A percentile compares a stretch with the other conserved stretches of the same genome.
These are phyloP conservation scores for Phrynocephalus versicolor DNA, from an alignment of 2,113 vertebrate genomes.

Conservation along the genomic window DNA sequence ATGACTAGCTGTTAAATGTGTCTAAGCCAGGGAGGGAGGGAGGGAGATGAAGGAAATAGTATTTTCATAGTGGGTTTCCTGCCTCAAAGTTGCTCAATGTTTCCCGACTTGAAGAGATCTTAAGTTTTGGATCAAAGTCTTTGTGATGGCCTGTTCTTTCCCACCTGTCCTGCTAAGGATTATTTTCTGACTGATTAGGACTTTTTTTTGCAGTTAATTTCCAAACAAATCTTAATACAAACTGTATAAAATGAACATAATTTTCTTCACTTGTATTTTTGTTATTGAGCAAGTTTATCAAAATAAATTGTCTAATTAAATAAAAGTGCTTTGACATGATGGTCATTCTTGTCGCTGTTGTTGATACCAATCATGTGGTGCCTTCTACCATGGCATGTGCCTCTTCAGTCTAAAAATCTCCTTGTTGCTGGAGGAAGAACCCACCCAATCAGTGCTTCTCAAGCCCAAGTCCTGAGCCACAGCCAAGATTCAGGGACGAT, in stretches of 20 bases:
- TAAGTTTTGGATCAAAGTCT: constrained; percentile 61
- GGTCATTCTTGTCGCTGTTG: not conserved
- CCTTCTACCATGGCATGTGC: not conserved
- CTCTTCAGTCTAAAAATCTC: not conserved
- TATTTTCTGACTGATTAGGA: constrained; percentile 77
- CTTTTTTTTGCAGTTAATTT: constrained; percentile 75
- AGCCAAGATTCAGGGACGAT: too few species aligned
- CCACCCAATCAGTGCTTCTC: not conserved
- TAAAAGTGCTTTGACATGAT: not conserved
- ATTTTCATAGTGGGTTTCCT: constrained; percentile 42
- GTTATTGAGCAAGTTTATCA: constrained; percentile 88
- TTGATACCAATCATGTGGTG: not conserved
- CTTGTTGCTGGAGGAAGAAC: not conserved
- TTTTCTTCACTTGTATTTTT: constrained; percentile 88
- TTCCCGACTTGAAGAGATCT: constrained; percentile 55
- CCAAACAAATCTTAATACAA: constrained; percentile 79
- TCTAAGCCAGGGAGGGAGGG: constrained; percentile 67
- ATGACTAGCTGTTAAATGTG: constrained; percentile 53
- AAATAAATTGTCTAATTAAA: constrained; percentile 86
- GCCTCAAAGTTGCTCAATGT: constrained; percentile 52
- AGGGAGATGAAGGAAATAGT: constrained; percentile 67
- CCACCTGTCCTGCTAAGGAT: constrained; percentile 53
- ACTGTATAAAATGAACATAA: constrained; percentile 85
- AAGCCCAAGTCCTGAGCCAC: too few species aligned
- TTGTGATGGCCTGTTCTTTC: constrained; percentile 57